Conservation (phyloP, 2,797 vertebrate species). For the Anabacerthia variegaticeps region DNA sequence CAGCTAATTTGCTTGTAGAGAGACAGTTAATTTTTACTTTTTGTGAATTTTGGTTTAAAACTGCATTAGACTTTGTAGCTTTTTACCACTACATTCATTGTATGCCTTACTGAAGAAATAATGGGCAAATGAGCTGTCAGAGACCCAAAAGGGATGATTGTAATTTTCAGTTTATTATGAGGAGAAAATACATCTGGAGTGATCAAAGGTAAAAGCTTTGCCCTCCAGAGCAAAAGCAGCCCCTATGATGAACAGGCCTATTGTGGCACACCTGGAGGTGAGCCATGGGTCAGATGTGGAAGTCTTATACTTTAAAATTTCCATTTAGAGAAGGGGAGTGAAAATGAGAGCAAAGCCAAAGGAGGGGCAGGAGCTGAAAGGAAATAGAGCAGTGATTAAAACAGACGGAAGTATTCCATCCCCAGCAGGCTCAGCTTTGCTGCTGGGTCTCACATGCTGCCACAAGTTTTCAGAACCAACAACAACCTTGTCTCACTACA, state of each 20-base stretch:
- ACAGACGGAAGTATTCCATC: neutral
- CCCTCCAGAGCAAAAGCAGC: conserved; percentile 1
- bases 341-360: neutral
- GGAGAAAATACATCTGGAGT: conserved; percentile 29
- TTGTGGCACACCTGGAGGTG: conserved; percentile 46
- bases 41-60: conserved; percentile 1
- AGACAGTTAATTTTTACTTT: neutral
- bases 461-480: conserved; percentile 22
- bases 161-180: conserved; percentile 47
- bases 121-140: conserved; percentile 24
- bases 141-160: conserved; percentile 6
- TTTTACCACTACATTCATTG: neutral
- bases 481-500: neutral
- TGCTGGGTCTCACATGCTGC: conserved; percentile 25
- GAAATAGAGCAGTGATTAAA: neutral
- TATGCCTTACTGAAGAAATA: neutral
- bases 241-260: neutral
- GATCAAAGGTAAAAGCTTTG: conserved; percentile 48
- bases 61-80: neutral
- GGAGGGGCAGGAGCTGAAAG: neutral
- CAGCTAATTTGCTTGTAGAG: neutral
- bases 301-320: neutral
- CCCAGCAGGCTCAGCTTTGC: neutral
- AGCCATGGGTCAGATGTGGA: neutral
- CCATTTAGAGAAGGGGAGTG: neutral